Conservation (phyloP, 1,140 invertebrate genomes). For the Drosophila sproati region DNA sequence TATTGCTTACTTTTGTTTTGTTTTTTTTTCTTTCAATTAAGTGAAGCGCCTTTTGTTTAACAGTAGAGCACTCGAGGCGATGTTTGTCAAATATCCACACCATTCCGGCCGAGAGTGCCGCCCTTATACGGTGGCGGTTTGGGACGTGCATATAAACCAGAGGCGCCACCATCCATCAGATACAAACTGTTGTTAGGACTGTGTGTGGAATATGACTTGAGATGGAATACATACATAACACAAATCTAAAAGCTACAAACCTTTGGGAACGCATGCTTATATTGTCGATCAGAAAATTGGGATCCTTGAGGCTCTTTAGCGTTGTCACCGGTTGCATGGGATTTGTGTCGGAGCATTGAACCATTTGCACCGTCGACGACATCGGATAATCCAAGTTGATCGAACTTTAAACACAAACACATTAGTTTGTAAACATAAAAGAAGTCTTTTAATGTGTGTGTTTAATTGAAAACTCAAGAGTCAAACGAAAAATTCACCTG, state of each 20-base stretch:
- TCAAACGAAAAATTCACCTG: slow-evolving; percentile 62
- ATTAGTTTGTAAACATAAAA: background rate
- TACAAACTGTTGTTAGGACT: slow-evolving; percentile 81
- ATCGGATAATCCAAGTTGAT: slow-evolving; percentile 56
- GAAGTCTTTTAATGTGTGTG: background rate
- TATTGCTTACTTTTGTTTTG: slow-evolving; percentile 54
- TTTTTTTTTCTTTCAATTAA: background rate
- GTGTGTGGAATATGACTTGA: background rate
- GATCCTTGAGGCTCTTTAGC: slow-evolving; percentile 81
- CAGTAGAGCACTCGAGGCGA: slow-evolving; percentile 80
- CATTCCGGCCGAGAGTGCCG: slow-evolving; percentile 62
- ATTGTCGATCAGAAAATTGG: slow-evolving; percentile 77
- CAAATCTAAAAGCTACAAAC: slow-evolving; percentile 35
- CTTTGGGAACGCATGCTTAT: slow-evolving; percentile 77
- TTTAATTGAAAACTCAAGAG: background rate
- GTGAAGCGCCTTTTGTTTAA: slow-evolving; percentile 41
- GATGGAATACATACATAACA: background rate
- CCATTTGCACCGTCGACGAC: slow-evolving; percentile 84
- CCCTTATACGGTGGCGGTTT: slow-evolving; percentile 83
- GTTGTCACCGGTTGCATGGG: slow-evolving; percentile 78
- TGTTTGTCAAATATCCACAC: slow-evolving; percentile 83
- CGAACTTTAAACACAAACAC: slow-evolving; percentile 38
- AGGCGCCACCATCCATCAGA: slow-evolving; percentile 65
- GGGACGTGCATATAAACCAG: slow-evolving; percentile 75
- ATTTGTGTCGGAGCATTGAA: slow-evolving; percentile 77